Base-by-base conservation (phyloP, 2,113 vertebrate species). In the Fregata magnificens region DNA sequence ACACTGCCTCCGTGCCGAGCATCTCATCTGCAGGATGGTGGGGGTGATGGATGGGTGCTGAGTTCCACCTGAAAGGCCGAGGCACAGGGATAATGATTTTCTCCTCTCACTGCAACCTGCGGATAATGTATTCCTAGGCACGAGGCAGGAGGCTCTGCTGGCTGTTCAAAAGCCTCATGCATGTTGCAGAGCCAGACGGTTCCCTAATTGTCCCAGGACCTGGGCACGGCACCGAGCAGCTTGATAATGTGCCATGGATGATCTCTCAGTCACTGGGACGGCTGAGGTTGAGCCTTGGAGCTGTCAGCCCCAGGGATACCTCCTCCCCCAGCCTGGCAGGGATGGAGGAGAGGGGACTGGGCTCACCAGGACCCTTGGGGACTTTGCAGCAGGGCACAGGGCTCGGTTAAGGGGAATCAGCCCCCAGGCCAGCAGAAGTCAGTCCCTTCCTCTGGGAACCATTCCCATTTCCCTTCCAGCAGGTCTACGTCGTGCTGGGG, bases 61-160 rank as follows among this genome's bases (percentile, higher is more conserved):
- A 90, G 90, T 58, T 49, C 55, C 44, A 7, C 76, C 15, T 1
- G 1, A 82, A 69, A 82, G 50, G 86, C 76, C 86, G 18, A 20
- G n/a, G 49, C 67, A 9, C 0, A 0, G 7, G n/a, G 32, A 81
- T 82, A 93, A 90, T 1, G 67, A 93, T 70, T 88, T 58, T 34
- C 63, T 86, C 20, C 8, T 87, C 81, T 93, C 71, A 3, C 49
- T 0, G 3, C 58, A 81, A 44, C 49, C 62, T 66, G 50, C 3
- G 5, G 69, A 20, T 97, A 96, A 97, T 88, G 81, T 95, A 97
- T 97, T 95, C 93, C 56, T 7, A 34, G 50, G 92, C 97, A 97
- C 15, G 87, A 12, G 66, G 77, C 3, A 0, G 45, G 53, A 93
- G 65, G 59, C 88, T 79, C 77, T 32, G 74, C 74, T 40, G 69